Evolutionary conservation across 2,797 vertebrate genomes (phyloP).

Genomic region (Luscinia luscinia): DNA sequence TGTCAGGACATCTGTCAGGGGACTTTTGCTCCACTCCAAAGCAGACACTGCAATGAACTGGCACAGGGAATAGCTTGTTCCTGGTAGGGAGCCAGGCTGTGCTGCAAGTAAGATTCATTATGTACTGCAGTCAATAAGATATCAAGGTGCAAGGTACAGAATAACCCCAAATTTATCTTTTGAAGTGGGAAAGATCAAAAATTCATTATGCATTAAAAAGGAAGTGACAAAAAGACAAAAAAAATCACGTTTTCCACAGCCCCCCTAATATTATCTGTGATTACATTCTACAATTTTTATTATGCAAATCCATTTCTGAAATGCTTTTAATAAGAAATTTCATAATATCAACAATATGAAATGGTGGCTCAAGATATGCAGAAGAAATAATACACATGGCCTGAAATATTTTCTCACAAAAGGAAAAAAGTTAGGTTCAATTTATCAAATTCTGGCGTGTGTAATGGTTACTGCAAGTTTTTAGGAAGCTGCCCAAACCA

Average conservation of each 20-base stretch:
- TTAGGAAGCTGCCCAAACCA: neutral
- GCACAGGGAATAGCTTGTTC: neutral
- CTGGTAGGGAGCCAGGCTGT: neutral
- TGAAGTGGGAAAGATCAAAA: neutral
- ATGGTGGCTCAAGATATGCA: neutral
- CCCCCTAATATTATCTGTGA: neutral
- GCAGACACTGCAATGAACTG: neutral
- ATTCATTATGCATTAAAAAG: neutral
- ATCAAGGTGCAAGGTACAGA: neutral
- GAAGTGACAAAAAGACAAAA: neutral
- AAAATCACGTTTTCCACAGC: neutral
- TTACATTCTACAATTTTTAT: neutral
- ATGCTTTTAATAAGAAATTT: neutral
- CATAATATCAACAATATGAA: neutral
- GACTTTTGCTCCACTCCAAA: slow-evolving; percentile 21
- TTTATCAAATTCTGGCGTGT: neutral
- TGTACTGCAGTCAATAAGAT: neutral
- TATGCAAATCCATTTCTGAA: neutral
- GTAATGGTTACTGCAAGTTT: neutral
- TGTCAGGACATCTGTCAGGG: slow-evolving; percentile 64
- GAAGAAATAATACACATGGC: neutral
- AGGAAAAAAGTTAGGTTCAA: neutral
- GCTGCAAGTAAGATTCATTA: neutral
- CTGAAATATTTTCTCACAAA: neutral
- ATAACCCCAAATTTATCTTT: slow-evolving; percentile 10